Percentiles rank a stretch among this genome's conserved stretches.
phyloP scores from a whole-genome alignment of 2,797 vertebrate species.

The Pantherophis vulpinus region DNA sequence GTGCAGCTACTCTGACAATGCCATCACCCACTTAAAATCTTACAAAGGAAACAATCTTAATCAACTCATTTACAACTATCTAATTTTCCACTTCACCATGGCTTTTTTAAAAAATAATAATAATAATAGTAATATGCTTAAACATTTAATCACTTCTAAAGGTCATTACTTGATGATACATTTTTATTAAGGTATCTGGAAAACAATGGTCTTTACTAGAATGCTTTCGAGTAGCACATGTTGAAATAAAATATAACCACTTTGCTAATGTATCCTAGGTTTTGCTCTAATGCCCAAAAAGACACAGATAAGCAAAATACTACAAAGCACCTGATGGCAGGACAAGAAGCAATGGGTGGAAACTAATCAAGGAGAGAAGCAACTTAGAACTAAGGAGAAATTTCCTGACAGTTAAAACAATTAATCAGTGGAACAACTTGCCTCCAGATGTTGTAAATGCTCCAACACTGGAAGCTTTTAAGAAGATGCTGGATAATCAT shows the following conservation, averaged over 20 bases:
- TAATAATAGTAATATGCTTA: background rate
- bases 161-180: background rate
- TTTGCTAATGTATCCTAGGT: background rate
- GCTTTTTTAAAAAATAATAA: background rate
- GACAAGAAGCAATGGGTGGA: too few species aligned
- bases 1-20: conserved; percentile 19
- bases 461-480: too few species aligned
- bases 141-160: conserved; percentile 17
- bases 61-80: background rate
- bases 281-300: background rate
- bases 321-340: too few species aligned
- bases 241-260: background rate
- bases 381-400: too few species aligned
- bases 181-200: conserved; percentile 6
- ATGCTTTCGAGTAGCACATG: background rate
- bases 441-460: too few species aligned
- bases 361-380: too few species aligned
- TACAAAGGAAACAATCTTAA: conserved; percentile 29
- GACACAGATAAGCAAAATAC: background rate
- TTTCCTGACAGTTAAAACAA: too few species aligned
- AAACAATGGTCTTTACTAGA: background rate
- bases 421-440: too few species aligned
- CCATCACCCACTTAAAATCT: conserved; percentile 26
- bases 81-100: conserved; percentile 6
- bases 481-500: too few species aligned